Percentiles rank a stretch among this genome's conserved stretches.
Conservation (phyloP, 2,888 invertebrate genomes). For the Tenthredo mesomela region DNA sequence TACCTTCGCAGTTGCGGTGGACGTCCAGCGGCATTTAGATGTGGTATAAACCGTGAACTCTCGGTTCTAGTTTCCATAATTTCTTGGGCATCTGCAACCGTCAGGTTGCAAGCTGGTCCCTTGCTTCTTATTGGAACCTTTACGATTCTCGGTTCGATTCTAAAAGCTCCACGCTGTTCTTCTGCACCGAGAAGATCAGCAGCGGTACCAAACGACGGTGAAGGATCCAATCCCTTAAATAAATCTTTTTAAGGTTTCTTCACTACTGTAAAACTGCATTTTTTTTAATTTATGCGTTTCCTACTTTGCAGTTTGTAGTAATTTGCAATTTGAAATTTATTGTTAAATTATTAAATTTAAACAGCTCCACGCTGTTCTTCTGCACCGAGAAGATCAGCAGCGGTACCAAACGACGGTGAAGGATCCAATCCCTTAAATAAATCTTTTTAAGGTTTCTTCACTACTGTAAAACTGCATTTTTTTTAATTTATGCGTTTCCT, state of each 20-base stretch:
- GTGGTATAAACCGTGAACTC: conserved; percentile 56
- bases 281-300: not conserved
- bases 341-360: too few relatives aligned
- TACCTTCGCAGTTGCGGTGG: conserved; percentile 68
- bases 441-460: not conserved
- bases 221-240: not conserved
- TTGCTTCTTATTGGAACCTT: conserved; percentile 50
- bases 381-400: not conserved
- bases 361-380: not conserved
- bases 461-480: not conserved
- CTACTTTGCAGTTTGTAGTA: not conserved
- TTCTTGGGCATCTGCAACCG: conserved; percentile 52
- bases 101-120: conserved; percentile 27
- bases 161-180: not conserved
- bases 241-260: not conserved
- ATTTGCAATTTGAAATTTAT: not conserved
- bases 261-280: not conserved
- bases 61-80: conserved; percentile 66
- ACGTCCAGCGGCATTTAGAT: conserved; percentile 56
- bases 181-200: not conserved
- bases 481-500: not conserved
- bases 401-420: not conserved
- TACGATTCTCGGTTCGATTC: not conserved
- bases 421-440: not conserved
- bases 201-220: not conserved